Evolutionary conservation across 2,113 vertebrate species (phyloP).

Genomic region (Passer domesticus): DNA sequence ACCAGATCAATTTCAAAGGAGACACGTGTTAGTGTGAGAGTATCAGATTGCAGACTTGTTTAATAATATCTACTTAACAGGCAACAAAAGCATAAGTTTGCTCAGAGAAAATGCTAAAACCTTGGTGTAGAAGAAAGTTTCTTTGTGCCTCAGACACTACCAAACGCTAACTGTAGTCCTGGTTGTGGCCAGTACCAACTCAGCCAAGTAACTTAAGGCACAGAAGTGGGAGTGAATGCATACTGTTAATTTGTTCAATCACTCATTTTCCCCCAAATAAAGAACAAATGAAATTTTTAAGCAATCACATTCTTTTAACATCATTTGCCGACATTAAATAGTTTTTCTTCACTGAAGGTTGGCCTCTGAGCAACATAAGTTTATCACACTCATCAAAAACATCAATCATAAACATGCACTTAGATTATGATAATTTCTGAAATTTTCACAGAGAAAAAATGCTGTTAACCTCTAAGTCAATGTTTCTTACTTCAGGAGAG

Average conservation of each 20-base stretch:
- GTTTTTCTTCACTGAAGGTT: background rate
- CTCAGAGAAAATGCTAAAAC: background rate
- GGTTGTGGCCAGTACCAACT: background rate
- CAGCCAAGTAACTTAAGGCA: background rate
- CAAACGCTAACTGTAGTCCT: background rate
- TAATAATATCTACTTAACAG: background rate
- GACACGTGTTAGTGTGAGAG: background rate
- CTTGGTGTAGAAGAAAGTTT: background rate
- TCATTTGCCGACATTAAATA: background rate
- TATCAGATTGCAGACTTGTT: background rate
- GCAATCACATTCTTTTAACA: background rate
- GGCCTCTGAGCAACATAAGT: background rate
- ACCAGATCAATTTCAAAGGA: background rate
- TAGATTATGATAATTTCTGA: background rate
- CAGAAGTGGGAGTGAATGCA: background rate
- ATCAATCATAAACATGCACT: accelerated
- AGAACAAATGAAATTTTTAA: background rate
- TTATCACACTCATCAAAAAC: background rate
- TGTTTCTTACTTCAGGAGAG: background rate
- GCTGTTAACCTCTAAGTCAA: background rate
- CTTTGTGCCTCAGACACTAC: background rate
- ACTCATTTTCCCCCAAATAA: background rate
- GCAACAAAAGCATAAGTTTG: background rate
- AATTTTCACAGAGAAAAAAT: background rate
- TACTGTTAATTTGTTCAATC: background rate